A percentile compares a stretch with the other conserved stretches of the same genome.
Conservation (phyloP, 2,888 invertebrate species). For the Aromia moschata region DNA sequence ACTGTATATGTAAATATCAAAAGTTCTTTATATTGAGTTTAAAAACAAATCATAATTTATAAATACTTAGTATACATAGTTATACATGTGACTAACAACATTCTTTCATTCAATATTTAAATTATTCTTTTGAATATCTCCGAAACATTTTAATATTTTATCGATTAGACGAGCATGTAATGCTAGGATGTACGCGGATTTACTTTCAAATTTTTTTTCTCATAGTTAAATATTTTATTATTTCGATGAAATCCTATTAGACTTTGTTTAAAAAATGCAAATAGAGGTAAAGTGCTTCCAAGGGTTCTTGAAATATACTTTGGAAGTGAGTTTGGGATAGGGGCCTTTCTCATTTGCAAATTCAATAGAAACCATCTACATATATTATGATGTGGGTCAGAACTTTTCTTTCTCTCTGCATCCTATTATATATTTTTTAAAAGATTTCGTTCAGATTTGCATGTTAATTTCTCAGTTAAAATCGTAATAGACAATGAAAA, state of each 20-base stretch:
- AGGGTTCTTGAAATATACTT: conserved; percentile 29
- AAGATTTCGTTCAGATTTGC: conserved; percentile 8
- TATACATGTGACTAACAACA: too few relatives aligned
- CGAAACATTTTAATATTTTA: too few relatives aligned
- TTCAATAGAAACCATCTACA: conserved; percentile 29
- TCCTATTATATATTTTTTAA: conserved; percentile 18
- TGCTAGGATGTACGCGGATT: too few relatives aligned
- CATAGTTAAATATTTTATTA: conserved; percentile 13
- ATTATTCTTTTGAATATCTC: too few relatives aligned
- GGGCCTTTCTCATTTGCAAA: conserved; percentile 30
- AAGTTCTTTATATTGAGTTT: too few relatives aligned
- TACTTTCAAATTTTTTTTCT: too few relatives aligned
- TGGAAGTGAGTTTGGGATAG: conserved; percentile 23
- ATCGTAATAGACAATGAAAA: too few relatives aligned
- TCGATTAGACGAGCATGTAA: too few relatives aligned
- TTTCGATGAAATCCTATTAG: conserved; percentile 14
- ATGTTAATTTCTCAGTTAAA: conserved; percentile 7
- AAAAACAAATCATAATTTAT: too few relatives aligned
- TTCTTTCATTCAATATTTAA: too few relatives aligned
- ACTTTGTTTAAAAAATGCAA: conserved; percentile 26
- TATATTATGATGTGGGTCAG: conserved; percentile 28
- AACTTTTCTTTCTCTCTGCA: conserved; percentile 21
- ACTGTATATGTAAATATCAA: too few relatives aligned
- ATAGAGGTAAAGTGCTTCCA: conserved; percentile 24
- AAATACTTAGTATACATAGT: too few relatives aligned